Evolutionary conservation across 2,113 vertebrate species (phyloP).

Genomic region (Fregetta grallaria): DNA sequence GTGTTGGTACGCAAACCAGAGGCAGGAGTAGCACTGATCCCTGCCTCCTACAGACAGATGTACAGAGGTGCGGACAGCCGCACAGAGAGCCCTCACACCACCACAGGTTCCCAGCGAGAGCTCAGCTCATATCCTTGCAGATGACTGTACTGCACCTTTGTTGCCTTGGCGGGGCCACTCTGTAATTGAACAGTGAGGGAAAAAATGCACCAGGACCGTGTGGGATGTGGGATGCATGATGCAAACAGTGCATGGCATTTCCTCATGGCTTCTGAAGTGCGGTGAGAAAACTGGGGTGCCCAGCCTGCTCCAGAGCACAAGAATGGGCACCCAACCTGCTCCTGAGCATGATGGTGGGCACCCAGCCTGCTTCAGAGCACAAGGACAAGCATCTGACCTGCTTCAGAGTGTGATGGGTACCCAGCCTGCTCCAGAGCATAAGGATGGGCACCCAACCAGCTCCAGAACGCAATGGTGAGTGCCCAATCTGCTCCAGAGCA

Average conservation of each 20-base stretch:
- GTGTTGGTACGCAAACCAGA: background rate
- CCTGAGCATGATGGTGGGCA: background rate
- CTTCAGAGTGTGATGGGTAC: background rate
- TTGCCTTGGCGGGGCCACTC: background rate
- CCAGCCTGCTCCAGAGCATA: background rate
- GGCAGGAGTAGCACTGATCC: background rate
- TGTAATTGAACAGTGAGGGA: background rate
- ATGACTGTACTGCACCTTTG: too few species aligned
- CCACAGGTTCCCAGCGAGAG: background rate
- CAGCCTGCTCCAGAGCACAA: background rate
- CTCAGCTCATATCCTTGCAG: background rate
- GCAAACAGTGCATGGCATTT: accelerated
- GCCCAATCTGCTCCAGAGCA: background rate
- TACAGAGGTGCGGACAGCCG: background rate
- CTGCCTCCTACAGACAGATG: accelerated
- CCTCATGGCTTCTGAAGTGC: background rate
- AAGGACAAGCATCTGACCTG: background rate
- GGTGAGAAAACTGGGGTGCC: background rate
- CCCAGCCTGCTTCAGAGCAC: background rate
- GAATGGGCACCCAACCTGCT: background rate
- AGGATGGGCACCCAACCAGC: background rate
- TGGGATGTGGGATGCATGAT: accelerated
- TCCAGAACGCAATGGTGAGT: background rate
- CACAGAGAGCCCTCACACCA: background rate
- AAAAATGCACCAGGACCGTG: background rate